Evolutionary conservation across 1,140 invertebrate genomes (phyloP).

Genomic region (Hyposmocoma kahamanoa): DNA sequence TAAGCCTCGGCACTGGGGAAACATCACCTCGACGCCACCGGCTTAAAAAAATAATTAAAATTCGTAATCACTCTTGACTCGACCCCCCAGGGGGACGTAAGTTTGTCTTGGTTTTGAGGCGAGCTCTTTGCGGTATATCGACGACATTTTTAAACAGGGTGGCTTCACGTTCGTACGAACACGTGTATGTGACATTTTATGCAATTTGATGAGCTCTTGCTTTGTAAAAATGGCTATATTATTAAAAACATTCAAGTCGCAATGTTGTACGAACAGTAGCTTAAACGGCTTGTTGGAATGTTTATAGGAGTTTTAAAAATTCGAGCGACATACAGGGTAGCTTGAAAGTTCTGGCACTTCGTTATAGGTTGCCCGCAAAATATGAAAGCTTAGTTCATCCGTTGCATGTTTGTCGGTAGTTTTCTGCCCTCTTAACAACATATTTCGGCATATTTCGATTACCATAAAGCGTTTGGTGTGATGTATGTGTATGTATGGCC

Average conservation of each 20-base stretch:
- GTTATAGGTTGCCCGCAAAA: slow-evolving; percentile 57
- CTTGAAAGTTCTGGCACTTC: slow-evolving; percentile 56
- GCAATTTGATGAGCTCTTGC: slow-evolving; percentile 32
- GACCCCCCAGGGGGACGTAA: slow-evolving; percentile 40
- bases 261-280: slow-evolving; percentile 31
- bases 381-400: slow-evolving; percentile 63
- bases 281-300: slow-evolving; percentile 45
- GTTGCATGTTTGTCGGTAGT: slow-evolving; percentile 65
- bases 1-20: slow-evolving; percentile 63
- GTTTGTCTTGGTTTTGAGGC: slow-evolving; percentile 30
- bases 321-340: too few relatives aligned
- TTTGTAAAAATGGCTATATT: slow-evolving; percentile 53
- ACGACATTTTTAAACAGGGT: slow-evolving; percentile 20
- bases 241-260: slow-evolving; percentile 36
- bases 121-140: slow-evolving; percentile 26
- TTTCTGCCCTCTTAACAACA: slow-evolving; percentile 67
- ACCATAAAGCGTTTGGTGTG: slow-evolving; percentile 69
- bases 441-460: slow-evolving; percentile 73
- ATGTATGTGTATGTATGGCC: slow-evolving; percentile 30
- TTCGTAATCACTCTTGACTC: slow-evolving; percentile 73
- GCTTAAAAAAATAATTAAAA: slow-evolving; percentile 75
- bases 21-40: slow-evolving; percentile 69
- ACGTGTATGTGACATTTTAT: slow-evolving; percentile 28
- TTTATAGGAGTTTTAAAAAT: slow-evolving; percentile 61
- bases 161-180: slow-evolving; percentile 13